A percentile compares a stretch with the other conserved stretches of the same genome.
These are phyloP conservation scores for Chalcis sispes DNA, from an alignment of 2,888 invertebrate species.

Conservation along the genomic window DNA sequence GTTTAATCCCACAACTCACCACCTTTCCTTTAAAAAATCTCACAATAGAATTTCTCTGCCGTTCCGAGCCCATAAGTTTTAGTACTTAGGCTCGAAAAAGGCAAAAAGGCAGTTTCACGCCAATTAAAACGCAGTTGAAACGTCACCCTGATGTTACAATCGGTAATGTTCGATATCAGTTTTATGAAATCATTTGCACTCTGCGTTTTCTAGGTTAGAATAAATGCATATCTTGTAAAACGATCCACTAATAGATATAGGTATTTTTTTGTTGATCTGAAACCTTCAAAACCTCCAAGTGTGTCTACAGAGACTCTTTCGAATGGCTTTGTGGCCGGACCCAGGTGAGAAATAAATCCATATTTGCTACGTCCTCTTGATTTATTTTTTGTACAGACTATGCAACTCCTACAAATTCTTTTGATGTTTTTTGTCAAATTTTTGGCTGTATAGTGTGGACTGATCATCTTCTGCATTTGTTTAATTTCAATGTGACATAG, in stretches of 20 bases:
- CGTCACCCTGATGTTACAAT: too few species aligned
- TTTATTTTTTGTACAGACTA: not conserved
- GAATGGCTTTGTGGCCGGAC: not conserved
- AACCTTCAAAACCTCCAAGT: not conserved
- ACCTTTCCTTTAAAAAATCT: too few species aligned
- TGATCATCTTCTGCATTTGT: not conserved
- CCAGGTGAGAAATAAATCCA: not conserved
- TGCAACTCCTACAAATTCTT: conserved; percentile 29
- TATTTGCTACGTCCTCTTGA: not conserved
- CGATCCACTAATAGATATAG: not conserved
- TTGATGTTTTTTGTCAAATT: not conserved
- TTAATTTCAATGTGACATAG: not conserved
- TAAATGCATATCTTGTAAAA: conserved; percentile 1
- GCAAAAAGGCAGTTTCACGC: too few species aligned
- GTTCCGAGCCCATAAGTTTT: too few species aligned
- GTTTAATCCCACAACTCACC: too few species aligned
- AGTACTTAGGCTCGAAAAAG: too few species aligned
- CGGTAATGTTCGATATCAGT: too few species aligned
- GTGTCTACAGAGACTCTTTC: not conserved
- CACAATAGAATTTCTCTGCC: too few species aligned
- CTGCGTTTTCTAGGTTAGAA: not conserved
- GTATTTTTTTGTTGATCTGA: not conserved
- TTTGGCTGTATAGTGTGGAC: not conserved
- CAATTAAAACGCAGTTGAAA: too few species aligned
- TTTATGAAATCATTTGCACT: too few species aligned